These are phyloP conservation scores for Drosophila pallidifrons DNA, from an alignment of 1,140 invertebrate genomes.

Conservation along the genomic window DNA sequence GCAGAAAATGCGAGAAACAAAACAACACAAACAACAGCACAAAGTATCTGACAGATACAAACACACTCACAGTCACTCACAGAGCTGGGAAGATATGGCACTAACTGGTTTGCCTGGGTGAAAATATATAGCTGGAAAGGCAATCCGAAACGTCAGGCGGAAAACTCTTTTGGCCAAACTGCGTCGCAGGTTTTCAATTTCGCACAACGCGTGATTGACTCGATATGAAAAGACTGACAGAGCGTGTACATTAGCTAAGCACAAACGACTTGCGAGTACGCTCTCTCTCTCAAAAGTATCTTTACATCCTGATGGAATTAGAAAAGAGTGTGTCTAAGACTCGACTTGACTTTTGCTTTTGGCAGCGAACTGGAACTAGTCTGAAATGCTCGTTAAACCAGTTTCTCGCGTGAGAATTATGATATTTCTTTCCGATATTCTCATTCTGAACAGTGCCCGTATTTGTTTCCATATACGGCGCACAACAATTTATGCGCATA, in stretches of 20 bases:
- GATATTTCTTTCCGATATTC: slow-evolving; percentile 13
- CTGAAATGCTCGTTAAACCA: slow-evolving; percentile 40
- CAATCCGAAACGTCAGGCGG: slow-evolving; percentile 29
- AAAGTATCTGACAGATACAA: slow-evolving; percentile 44
- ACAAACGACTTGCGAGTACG: slow-evolving; percentile 16
- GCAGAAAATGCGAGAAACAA: slow-evolving; percentile 48
- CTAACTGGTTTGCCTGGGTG: slow-evolving; percentile 51
- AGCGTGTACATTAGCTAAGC: not conserved
- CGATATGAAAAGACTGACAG: slow-evolving; percentile 8
- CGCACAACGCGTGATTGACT: slow-evolving; percentile 43
- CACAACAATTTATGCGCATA: slow-evolving; percentile 49
- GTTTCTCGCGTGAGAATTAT: slow-evolving; percentile 40
- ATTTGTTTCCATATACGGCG: slow-evolving; percentile 21
- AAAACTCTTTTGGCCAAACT: slow-evolving; percentile 49
- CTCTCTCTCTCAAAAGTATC: not conserved
- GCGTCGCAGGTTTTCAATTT: slow-evolving; percentile 50
- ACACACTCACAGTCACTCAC: not conserved
- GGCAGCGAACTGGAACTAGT: slow-evolving; percentile 33
- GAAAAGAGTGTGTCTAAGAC: slow-evolving; percentile 17
- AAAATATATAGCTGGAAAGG: slow-evolving; percentile 48
- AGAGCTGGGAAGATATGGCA: not conserved
- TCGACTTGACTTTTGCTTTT: slow-evolving; percentile 3
- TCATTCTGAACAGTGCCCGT: slow-evolving; percentile 15
- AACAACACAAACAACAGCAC: slow-evolving; percentile 26
- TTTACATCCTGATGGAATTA: not conserved